These are phyloP conservation scores for Lipophrys pholis DNA, from an alignment of 2,113 vertebrate genomes.

Conservation along the genomic window DNA sequence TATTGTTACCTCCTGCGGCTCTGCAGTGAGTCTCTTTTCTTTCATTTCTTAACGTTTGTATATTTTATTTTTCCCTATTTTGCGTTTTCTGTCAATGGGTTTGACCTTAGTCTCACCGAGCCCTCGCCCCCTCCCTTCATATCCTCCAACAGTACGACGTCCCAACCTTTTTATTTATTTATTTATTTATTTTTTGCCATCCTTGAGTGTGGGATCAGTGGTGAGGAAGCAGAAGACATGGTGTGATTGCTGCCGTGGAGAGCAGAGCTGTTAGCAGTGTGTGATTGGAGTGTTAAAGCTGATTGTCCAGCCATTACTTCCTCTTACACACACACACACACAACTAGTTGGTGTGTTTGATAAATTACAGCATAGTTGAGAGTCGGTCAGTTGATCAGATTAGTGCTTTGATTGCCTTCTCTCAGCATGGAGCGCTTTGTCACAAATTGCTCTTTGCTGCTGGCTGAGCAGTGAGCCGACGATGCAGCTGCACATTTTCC, in stretches of 20 bases:
- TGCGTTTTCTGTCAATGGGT: background rate
- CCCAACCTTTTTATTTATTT: too few relatives aligned
- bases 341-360: slow-evolving; percentile 50
- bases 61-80: slow-evolving; percentile 3
- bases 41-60: background rate
- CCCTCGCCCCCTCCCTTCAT: too few relatives aligned
- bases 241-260: slow-evolving; percentile 64
- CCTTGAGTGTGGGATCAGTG: slow-evolving; percentile 13
- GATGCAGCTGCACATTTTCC: background rate
- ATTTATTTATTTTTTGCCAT: background rate
- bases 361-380: slow-evolving; percentile 60
- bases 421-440: slow-evolving; percentile 67
- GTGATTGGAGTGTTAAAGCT: slow-evolving; percentile 75
- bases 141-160: slow-evolving; percentile 2
- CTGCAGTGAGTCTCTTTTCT: slow-evolving; percentile 85
- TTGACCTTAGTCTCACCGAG: background rate
- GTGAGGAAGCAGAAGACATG: slow-evolving; percentile 38
- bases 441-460: slow-evolving; percentile 44
- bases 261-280: slow-evolving; percentile 54
- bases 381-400: slow-evolving; percentile 74
- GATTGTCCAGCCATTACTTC: slow-evolving; percentile 68
- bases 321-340: background rate
- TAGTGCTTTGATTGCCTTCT: slow-evolving; percentile 74
- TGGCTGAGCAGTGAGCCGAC: slow-evolving; percentile 27
- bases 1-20: slow-evolving; percentile 88